Evolutionary conservation across 2,113 vertebrate species (phyloP).

Genomic region (Chlorodrepanis virens): DNA sequence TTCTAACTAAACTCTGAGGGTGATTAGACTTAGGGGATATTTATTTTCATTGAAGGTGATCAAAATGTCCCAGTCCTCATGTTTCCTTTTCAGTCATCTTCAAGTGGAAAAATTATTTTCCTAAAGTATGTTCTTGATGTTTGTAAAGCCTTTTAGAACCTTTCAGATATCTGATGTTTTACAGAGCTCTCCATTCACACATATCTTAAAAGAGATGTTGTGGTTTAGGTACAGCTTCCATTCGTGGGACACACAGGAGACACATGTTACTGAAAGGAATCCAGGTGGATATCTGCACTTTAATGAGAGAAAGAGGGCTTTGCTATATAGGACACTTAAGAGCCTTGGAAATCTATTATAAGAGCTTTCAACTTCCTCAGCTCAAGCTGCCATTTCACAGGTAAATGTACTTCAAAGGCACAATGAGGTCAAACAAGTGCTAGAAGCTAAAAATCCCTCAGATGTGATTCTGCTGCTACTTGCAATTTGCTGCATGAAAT

Average conservation of each 20-base stretch:
- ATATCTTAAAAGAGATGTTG: background rate
- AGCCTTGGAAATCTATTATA: background rate
- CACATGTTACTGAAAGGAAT: background rate
- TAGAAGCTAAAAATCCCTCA: background rate
- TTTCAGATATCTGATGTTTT: background rate
- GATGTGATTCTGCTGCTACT: background rate
- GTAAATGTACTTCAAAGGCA: conserved; percentile 2
- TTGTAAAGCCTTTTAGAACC: background rate
- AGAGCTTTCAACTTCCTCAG: background rate
- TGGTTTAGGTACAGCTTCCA: background rate
- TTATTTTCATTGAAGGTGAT: background rate
- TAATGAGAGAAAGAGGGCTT: background rate
- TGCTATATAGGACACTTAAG: background rate
- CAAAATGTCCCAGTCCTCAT: background rate
- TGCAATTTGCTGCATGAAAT: background rate
- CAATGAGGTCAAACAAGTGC: background rate
- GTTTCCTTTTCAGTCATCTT: background rate
- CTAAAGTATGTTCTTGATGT: background rate
- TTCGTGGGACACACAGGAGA: background rate
- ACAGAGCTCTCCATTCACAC: background rate
- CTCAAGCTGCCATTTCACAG: background rate
- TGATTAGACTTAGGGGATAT: background rate
- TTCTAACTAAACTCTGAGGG: background rate
- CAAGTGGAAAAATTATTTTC: background rate
- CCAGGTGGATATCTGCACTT: background rate